Base-by-base conservation (phyloP, 2,113 vertebrate species). In the Trematocara stigmaticum region DNA sequence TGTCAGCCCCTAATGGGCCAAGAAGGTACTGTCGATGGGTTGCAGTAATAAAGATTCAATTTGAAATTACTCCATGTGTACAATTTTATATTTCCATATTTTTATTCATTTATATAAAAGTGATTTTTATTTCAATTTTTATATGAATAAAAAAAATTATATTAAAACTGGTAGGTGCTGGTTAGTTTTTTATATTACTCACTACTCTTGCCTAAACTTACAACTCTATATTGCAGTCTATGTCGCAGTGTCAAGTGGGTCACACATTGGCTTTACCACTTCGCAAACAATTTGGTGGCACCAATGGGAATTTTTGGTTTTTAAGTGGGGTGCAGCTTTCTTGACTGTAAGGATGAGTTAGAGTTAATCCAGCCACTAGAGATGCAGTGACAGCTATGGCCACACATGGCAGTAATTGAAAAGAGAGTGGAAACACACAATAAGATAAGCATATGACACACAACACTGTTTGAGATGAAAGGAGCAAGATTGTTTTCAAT, bases 291-390 rank as follows among this genome's bases (percentile, higher is more conserved):
- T 64, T 64, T 64, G 59, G 34, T 64, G 0, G 59, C 34, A 35
- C 10, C 59, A 3, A 64, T n/a, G 59, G 59, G 16, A 64, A n/a
- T 35, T 38, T 38, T 64, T 5, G 34, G 10, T 38, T 64, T 38
- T 18, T 34, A 59, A 34, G 8, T 61, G 57, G 57, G 57, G 15
- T 34, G 57, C 57, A 61, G 8, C 15, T 34, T 34, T 59, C 57
- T 0, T 59, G 57, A 59, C 15, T 59, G 29, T 59, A 59, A 59
- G 15, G 34, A 61, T 61, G 56, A 0, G 5, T 59, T 59, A 10
- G 34, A 20, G 59, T n/a, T 64, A 38, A 38, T 64, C 59, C 10
- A 35, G 59, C 9, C 31, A n/a, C 6, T 38, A 64, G 6, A 64
- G 34, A 66, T 0, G 3, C 34, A 12, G 34, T 40, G 61, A 66